Evolutionary conservation across 1,140 invertebrate species (phyloP).

Genomic region (Macrobrachium rosenbergii): DNA sequence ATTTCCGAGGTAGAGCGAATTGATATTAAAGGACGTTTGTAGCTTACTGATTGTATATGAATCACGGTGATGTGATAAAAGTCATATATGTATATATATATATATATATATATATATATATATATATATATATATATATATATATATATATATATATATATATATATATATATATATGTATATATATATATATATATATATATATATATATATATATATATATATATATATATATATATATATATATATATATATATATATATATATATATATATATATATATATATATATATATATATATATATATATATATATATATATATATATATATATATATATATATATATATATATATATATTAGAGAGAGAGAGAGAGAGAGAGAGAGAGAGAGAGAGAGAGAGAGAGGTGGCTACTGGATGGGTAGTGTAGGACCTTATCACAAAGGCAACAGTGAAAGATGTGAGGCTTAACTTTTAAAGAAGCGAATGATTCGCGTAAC

Average conservation of each 20-base stretch:
- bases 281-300: conserved; percentile 17
- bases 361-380: too few species aligned
- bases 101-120: conserved; percentile 12
- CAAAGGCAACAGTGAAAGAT: too few species aligned
- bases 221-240: conserved; percentile 17
- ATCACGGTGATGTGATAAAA: too few species aligned
- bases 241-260: neutral
- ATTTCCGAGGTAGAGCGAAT: too few species aligned
- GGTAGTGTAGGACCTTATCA: too few species aligned
- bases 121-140: conserved; percentile 20
- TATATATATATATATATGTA: conserved; percentile 1
- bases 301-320: conserved; percentile 16
- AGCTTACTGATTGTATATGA: too few species aligned
- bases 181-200: conserved; percentile 14
- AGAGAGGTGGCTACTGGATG: too few species aligned
- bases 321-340: conserved; percentile 9
- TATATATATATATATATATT: neutral
- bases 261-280: conserved; percentile 14
- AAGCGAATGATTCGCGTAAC: too few species aligned
- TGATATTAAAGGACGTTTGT: too few species aligned
- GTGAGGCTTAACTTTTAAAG: too few species aligned
- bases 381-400: too few species aligned
- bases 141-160: conserved; percentile 17
- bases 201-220: conserved; percentile 20
- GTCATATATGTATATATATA: conserved; percentile 3